phyloP scores from a whole-genome alignment of 2,888 invertebrate species.

The Watsonalla binaria region DNA sequence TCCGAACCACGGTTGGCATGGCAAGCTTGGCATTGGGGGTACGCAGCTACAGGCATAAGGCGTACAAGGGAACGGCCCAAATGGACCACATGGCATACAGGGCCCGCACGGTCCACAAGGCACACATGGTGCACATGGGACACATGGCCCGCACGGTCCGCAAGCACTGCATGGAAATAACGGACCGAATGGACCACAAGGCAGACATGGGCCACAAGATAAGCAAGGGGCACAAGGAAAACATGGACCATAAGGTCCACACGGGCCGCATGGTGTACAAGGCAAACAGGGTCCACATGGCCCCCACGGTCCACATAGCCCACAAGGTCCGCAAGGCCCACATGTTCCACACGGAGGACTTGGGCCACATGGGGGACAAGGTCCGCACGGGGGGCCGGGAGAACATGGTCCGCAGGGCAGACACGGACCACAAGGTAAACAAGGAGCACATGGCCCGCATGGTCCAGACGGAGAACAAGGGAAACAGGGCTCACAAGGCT shows the following conservation, averaged over 20 bases:
- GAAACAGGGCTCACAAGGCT: conserved; percentile 21
- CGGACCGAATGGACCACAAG: conserved; percentile 12
- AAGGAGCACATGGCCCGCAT: conserved; percentile 4
- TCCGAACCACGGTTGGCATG: conserved; percentile 14
- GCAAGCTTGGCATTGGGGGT: conserved; percentile 20
- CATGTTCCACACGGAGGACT: conserved; percentile 9
- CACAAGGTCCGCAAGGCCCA: conserved; percentile 1
- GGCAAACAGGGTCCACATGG: conserved; percentile 26
- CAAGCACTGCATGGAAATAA: background rate
- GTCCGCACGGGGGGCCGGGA: conserved; percentile 3
- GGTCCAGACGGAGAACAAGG: conserved; percentile 18
- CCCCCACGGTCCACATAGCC: conserved; percentile 32
- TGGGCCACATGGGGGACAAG: conserved; percentile 8
- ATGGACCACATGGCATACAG: background rate
- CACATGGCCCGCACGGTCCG: conserved; percentile 9
- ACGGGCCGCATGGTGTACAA: conserved; percentile 30
- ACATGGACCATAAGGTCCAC: conserved; percentile 27
- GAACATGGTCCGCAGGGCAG: background rate
- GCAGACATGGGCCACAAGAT: conserved; percentile 30
- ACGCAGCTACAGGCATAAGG: conserved; percentile 14
- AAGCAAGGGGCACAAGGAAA: conserved; percentile 34
- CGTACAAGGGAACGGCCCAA: conserved; percentile 7
- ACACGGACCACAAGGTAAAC: conserved; percentile 15
- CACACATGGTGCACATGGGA: conserved; percentile 7
- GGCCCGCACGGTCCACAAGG: conserved; percentile 11